These are phyloP conservation scores for Lycia hirtaria DNA, from an alignment of 2,888 invertebrate species.

Conservation along the genomic window DNA sequence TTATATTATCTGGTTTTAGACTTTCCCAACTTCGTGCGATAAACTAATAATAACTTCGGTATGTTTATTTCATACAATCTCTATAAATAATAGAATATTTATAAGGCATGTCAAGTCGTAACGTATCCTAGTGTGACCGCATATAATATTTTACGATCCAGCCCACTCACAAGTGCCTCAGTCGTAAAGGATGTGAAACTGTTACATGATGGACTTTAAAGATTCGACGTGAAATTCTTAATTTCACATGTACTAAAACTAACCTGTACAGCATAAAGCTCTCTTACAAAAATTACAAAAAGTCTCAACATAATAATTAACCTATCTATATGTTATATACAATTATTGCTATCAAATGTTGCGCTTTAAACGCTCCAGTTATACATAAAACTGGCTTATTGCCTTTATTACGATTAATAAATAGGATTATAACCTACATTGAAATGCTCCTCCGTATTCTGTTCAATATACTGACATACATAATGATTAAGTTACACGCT, in stretches of 20 bases:
- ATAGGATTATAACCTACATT: slow-evolving; percentile 46
- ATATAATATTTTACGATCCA: slow-evolving; percentile 50
- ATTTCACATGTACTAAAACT: slow-evolving; percentile 75
- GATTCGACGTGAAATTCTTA: slow-evolving; percentile 77
- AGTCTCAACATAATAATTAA: slow-evolving; percentile 79
- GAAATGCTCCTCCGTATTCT: slow-evolving; percentile 54
- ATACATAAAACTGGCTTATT: slow-evolving; percentile 68
- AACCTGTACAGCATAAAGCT: slow-evolving; percentile 82
- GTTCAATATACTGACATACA: slow-evolving; percentile 41
- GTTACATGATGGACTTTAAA: slow-evolving; percentile 64
- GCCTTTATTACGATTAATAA: slow-evolving; percentile 70
- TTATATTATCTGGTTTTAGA: too few relatives aligned
- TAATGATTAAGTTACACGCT: slow-evolving; percentile 5
- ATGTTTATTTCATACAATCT: not conserved
- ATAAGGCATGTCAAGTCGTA: not conserved
- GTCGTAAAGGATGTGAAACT: slow-evolving; percentile 59
- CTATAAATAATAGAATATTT: slow-evolving; percentile 4
- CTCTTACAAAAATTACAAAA: slow-evolving; percentile 83
- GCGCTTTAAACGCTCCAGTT: slow-evolving; percentile 80
- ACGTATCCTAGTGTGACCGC: slow-evolving; percentile 7
- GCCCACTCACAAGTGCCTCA: slow-evolving; percentile 60
- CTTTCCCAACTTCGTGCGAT: too few relatives aligned
- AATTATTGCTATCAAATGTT: slow-evolving; percentile 82
- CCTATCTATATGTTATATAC: slow-evolving; percentile 81
- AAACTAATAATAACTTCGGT: not conserved